phyloP scores from a whole-genome alignment of 2,113 vertebrate genomes.

The Peucedramus taeniatus region DNA sequence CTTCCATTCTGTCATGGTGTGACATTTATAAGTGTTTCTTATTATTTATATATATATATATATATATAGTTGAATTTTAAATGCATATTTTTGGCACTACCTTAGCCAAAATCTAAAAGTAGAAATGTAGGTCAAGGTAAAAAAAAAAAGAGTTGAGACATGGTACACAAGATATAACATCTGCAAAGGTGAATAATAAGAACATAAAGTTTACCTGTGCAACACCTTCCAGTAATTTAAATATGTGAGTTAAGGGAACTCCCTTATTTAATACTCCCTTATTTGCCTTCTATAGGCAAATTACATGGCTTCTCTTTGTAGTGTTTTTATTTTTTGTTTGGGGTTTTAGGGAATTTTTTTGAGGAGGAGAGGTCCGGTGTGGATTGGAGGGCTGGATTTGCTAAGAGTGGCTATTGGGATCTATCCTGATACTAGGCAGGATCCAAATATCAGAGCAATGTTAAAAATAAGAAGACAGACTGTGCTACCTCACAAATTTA shows the following conservation, averaged over 20 bases:
- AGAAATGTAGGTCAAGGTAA: background rate
- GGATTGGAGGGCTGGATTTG: background rate
- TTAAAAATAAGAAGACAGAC: background rate
- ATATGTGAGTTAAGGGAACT: background rate
- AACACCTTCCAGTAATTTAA: background rate
- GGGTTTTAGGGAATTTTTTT: background rate
- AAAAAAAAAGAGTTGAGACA: background rate
- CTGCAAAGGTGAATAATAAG: background rate
- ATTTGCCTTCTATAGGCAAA: background rate
- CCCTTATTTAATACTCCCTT: too few relatives aligned
- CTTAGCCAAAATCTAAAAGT: background rate
- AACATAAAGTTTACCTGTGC: background rate
- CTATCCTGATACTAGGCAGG: background rate
- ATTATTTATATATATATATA: background rate
- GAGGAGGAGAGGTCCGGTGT: background rate
- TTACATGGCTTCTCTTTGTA: background rate
- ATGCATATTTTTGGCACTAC: background rate
- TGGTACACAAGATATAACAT: background rate
- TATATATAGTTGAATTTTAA: background rate
- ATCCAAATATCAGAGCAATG: background rate
- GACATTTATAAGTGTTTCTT: background rate
- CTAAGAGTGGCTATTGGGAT: background rate
- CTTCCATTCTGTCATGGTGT: background rate
- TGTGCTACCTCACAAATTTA: background rate
- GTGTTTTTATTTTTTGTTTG: background rate